Conservation (phyloP, 2,797 vertebrate genomes). For the Syndactyla subalaris region DNA sequence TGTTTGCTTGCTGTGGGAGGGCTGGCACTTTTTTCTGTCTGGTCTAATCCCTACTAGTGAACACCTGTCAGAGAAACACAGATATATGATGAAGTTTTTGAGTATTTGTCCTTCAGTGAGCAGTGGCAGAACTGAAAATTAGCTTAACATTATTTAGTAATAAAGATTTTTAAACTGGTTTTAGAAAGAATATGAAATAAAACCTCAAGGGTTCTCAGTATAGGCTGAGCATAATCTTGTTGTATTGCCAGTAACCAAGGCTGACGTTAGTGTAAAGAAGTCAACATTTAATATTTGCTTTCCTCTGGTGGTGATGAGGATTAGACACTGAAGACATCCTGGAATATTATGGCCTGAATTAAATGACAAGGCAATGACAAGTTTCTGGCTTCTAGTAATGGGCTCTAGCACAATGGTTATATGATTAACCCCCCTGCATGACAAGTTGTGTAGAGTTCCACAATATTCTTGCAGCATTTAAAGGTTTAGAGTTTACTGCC, state of each 20-base stretch:
- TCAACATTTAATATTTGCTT: not conserved
- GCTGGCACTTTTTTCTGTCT: not conserved
- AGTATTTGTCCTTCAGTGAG: not conserved
- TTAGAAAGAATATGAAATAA: not conserved
- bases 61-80: not conserved
- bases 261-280: not conserved
- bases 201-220: accelerated
- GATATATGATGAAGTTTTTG: not conserved
- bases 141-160: not conserved
- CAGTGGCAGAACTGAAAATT: not conserved
- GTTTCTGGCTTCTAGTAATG: not conserved
- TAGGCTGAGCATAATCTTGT: not conserved
- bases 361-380: not conserved
- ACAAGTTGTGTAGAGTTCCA: not conserved
- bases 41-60: not conserved
- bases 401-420: not conserved
- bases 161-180: not conserved
- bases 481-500: not conserved
- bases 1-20: not conserved
- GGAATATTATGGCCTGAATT: not conserved
- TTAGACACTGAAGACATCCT: not conserved
- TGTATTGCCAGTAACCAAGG: not conserved
- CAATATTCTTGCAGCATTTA: not conserved
- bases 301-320: not conserved
- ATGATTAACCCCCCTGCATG: not conserved